Conservation (phyloP, 2,888 invertebrate genomes). For the Metallyticus violacea region DNA sequence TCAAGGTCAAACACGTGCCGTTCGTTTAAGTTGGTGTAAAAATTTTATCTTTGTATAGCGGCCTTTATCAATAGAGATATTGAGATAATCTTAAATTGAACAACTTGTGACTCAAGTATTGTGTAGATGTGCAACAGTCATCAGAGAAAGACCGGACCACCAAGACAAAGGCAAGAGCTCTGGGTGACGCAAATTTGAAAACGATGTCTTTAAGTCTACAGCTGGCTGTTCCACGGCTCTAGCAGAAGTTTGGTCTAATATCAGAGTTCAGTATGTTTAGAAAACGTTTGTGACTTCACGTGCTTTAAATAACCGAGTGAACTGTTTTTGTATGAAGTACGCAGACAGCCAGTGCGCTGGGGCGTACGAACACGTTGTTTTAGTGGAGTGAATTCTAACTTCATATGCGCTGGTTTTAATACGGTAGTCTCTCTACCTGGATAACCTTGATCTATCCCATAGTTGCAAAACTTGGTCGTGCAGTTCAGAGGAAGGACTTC, state of each 20-base stretch:
- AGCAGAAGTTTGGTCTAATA: neutral
- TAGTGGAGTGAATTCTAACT: neutral
- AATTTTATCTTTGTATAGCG: too few relatives aligned
- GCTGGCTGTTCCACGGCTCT: neutral
- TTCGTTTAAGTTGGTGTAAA: too few relatives aligned
- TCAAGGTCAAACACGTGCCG: too few relatives aligned
- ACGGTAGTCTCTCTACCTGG: neutral
- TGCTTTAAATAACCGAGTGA: neutral
- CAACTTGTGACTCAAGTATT: neutral
- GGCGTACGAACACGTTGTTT: neutral
- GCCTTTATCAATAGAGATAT: neutral
- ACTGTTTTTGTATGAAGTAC: neutral
- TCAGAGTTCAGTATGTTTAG: neutral
- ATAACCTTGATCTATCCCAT: neutral
- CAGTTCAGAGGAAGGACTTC: neutral
- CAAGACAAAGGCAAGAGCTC: too few relatives aligned
- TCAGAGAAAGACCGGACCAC: neutral
- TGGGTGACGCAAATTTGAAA: too few relatives aligned
- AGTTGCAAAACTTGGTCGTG: neutral
- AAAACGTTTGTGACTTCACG: neutral
- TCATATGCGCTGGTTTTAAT: neutral
- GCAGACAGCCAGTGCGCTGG: neutral
- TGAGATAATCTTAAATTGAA: neutral
- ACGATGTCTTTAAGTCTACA: neutral
- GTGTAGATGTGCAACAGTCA: neutral